These are phyloP conservation scores for Drosophila barbarae DNA, from an alignment of 2,888 invertebrate species.

Conservation along the genomic window DNA sequence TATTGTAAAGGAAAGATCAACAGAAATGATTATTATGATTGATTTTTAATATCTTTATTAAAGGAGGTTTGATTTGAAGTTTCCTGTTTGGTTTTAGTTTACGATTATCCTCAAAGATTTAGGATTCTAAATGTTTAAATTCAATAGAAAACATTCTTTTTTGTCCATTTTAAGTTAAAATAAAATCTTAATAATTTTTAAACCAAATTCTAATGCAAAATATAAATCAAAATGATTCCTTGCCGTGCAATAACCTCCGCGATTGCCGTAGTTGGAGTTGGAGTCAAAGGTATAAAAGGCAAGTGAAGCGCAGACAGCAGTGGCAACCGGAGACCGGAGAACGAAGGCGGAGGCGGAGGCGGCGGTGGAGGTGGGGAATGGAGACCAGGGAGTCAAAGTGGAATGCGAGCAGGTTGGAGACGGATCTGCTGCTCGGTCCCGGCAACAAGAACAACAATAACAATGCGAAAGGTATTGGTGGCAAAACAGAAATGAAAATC, in stretches of 20 bases:
- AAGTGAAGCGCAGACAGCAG: slow-evolving; percentile 50
- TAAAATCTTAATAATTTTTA: not conserved
- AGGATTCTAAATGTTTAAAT: not conserved
- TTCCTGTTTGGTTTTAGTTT: too few relatives aligned
- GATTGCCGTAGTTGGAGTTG: slow-evolving; percentile 10
- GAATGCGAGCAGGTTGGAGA: slow-evolving; percentile 25
- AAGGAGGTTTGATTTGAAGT: too few relatives aligned
- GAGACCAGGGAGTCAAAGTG: slow-evolving; percentile 16
- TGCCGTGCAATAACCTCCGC: slow-evolving; percentile 7
- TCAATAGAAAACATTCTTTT: not conserved
- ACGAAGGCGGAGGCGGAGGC: slow-evolving; percentile 34
- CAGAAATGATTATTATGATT: too few relatives aligned
- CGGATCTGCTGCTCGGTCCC: slow-evolving; percentile 32
- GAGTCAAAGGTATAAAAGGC: slow-evolving; percentile 48
- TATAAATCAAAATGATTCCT: not conserved
- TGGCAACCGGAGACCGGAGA: slow-evolving; percentile 40
- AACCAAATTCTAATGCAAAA: not conserved
- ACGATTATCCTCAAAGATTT: too few relatives aligned
- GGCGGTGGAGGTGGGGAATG: slow-evolving; percentile 26
- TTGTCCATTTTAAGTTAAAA: not conserved
- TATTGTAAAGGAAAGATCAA: not conserved
- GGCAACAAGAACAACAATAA: slow-evolving; percentile 42
- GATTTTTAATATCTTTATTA: too few relatives aligned
- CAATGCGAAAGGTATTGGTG: slow-evolving; percentile 63
- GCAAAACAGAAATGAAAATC: slow-evolving; percentile 67